Evolutionary conservation across 2,113 vertebrate species (phyloP).

Genomic region (Vimba vimba): DNA sequence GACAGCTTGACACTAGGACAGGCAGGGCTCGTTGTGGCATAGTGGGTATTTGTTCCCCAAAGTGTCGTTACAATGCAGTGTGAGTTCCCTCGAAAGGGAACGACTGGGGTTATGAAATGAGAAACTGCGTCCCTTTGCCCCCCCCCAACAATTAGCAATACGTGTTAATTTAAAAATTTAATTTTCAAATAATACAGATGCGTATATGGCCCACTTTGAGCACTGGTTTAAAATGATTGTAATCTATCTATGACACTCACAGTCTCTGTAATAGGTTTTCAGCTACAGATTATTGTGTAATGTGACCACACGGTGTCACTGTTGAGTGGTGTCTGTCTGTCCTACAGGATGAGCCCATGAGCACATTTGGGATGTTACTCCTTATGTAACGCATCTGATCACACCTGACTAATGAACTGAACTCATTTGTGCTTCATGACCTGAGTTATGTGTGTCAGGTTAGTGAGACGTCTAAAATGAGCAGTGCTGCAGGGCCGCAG

Average conservation of each 20-base stretch:
- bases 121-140: no score
- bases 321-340: slow-evolving; percentile 43
- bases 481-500: not conserved
- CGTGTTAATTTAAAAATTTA: no score
- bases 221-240: not conserved
- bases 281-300: not conserved
- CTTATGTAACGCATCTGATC: not conserved
- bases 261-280: not conserved
- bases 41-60: no score
- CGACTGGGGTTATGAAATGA: no score
- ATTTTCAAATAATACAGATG: no score
- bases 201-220: no score
- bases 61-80: no score
- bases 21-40: no score
- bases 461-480: slow-evolving; percentile 3
- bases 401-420: not conserved
- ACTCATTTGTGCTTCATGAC: not conserved
- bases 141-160: no score
- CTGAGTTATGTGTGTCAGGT: slow-evolving; percentile 19
- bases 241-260: not conserved
- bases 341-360: not conserved
- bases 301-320: slow-evolving; percentile 73
- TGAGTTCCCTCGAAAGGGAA: no score
- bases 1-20: no score
- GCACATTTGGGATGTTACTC: not conserved